Percentiles rank a stretch among this genome's conserved stretches.
phyloP scores from a whole-genome alignment of 2,888 invertebrate species.

The Rosalia funebris region DNA sequence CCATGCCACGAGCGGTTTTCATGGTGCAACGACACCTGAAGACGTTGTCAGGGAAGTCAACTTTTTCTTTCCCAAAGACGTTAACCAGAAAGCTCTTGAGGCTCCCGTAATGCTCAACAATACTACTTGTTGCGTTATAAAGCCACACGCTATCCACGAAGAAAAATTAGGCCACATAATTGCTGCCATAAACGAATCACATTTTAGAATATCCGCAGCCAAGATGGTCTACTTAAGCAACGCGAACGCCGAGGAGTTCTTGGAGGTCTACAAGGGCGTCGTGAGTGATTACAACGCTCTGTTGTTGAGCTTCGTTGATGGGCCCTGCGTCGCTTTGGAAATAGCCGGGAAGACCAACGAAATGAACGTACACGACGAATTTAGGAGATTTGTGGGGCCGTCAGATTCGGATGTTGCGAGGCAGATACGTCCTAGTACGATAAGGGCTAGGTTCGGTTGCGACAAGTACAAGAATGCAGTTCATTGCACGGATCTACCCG shows the following conservation, averaged over 20 bases:
- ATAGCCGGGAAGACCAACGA: slow-evolving; percentile 71
- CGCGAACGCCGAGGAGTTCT: slow-evolving; percentile 88
- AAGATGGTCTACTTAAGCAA: slow-evolving; percentile 83
- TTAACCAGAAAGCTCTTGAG: slow-evolving; percentile 47
- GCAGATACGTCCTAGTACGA: slow-evolving; percentile 82
- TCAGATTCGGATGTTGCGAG: slow-evolving; percentile 91
- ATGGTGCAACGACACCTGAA: slow-evolving; percentile 71
- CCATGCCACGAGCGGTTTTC: slow-evolving; percentile 75
- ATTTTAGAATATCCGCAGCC: slow-evolving; percentile 81
- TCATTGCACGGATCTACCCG: slow-evolving; percentile 92
- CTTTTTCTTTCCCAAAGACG: slow-evolving; percentile 71
- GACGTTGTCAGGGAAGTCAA: slow-evolving; percentile 68
- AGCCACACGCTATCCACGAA: slow-evolving; percentile 87
- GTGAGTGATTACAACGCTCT: slow-evolving; percentile 81
- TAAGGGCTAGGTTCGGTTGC: slow-evolving; percentile 85
- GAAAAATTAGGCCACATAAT: slow-evolving; percentile 79
- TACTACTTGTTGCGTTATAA: slow-evolving; percentile 84
- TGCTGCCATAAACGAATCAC: slow-evolving; percentile 74
- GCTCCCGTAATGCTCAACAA: slow-evolving; percentile 71
- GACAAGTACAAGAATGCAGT: slow-evolving; percentile 87
- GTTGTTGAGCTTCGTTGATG: slow-evolving; percentile 85
- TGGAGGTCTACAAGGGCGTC: slow-evolving; percentile 92
- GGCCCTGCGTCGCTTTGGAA: slow-evolving; percentile 88
- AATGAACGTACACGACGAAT: slow-evolving; percentile 73
- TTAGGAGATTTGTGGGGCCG: slow-evolving; percentile 88